Evolutionary conservation across 2,797 vertebrate species (phyloP), one percentile per base, ranked within the genome.

Genomic region (Lepus townsendii): DNA sequence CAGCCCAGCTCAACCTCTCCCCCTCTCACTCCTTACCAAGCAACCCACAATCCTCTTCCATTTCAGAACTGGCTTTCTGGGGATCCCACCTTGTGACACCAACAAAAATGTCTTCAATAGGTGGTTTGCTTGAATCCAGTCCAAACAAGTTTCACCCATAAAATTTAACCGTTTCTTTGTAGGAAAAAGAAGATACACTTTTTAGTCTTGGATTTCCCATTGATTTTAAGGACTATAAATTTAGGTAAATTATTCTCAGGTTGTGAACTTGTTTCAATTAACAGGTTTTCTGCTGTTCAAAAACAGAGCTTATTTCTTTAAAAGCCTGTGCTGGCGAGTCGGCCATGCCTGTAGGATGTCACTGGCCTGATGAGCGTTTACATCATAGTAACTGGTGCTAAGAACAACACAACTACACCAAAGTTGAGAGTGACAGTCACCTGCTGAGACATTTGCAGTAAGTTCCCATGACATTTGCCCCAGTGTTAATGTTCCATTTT

Each of bases 231-330:
- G 63, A 60, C 20, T 14, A 62, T 60, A 85, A 68, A 83, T 86
- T 91, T 30, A 87, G 42, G 38, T 57, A 77, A 86, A 91, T 80
- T 35, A 63, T 75, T 79, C 32, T 82, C 65, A 66, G 26, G 71
- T 79, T 63, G 9, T 91, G 60, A 57, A 27, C 27, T 88, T 63
- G 42, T 77, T 83, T 65, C 19, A 86, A 69, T 87, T 35, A 77
- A 76, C 14, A 71, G 69, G 4, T 4, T 5, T 78, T 62, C 38
- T 52, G 7, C 65, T 86, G 32, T 69, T 69, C 60, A 77, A 75
- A 93, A 63, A 75, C 10, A 27, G n/a, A 50, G 13, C 16, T 92
- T 82, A 35, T 77, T 93, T 95, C 54, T 89, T 73, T 92, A 84
- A 88, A 60, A 84, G 26, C 63, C 12, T 27, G 42, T 27, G 24